phyloP scores from a whole-genome alignment of 2,113 vertebrate species.

The Pygathrix nemaeus region DNA sequence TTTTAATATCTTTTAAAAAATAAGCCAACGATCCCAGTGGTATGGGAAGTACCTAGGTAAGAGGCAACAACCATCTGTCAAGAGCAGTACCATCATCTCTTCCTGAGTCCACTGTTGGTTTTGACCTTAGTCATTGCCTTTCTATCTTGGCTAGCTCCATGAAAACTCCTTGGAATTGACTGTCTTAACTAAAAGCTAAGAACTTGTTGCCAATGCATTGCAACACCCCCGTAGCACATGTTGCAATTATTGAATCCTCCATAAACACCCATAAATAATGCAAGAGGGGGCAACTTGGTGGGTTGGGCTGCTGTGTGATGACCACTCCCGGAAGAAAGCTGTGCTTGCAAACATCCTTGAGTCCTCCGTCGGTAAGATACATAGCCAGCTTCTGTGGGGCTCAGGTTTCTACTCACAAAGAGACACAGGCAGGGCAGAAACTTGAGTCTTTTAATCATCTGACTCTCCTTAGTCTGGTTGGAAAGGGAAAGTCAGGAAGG shows the following conservation, averaged over 20 bases:
- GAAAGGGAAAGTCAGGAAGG: neutral
- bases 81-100: neutral
- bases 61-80: neutral
- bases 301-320: too few species aligned
- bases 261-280: neutral
- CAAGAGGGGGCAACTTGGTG: neutral
- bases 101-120: neutral
- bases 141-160: neutral
- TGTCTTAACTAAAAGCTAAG: neutral
- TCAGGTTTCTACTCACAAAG: neutral
- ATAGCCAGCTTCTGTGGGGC: neutral
- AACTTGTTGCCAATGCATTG: neutral
- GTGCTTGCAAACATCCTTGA: neutral
- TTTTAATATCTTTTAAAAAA: neutral
- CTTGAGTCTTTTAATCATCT: neutral
- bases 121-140: neutral
- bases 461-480: neutral
- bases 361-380: neutral
- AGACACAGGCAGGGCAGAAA: neutral
- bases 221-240: neutral
- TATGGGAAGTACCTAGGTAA: neutral
- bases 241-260: neutral
- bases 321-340: accelerated
- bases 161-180: neutral
- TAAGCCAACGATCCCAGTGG: neutral